These are phyloP conservation scores for Hippoglossus stenolepis DNA, from an alignment of 2,113 vertebrate genomes.

Conservation along the genomic window DNA sequence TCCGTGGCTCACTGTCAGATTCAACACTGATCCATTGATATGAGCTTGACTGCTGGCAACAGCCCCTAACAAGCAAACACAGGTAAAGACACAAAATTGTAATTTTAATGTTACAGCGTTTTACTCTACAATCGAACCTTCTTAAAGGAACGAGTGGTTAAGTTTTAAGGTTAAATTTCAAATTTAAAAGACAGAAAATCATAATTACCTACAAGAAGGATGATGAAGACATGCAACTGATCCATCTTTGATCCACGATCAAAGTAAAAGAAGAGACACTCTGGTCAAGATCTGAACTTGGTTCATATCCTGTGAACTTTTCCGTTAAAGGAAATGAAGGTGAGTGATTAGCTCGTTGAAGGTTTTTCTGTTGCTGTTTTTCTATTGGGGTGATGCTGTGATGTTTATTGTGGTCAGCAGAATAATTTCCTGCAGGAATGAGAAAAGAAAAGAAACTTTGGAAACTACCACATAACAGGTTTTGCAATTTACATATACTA, in stretches of 20 bases:
- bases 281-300: background rate
- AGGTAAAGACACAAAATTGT: too few species aligned
- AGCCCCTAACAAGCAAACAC: conserved; percentile 31
- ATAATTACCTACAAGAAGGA: conserved; percentile 26
- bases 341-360: conserved; percentile 26
- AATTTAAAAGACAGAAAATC: background rate
- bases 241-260: conserved; percentile 21
- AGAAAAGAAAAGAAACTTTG: too few species aligned
- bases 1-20: background rate
- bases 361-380: background rate
- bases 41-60: background rate
- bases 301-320: background rate
- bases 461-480: too few species aligned
- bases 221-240: background rate
- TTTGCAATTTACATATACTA: too few species aligned
- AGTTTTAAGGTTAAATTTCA: background rate
- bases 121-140: too few species aligned
- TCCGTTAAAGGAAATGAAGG: conserved; percentile 1
- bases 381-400: background rate
- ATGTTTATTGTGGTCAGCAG: too few species aligned
- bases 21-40: conserved; percentile 6
- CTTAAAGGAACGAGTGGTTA: too few species aligned
- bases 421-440: too few species aligned
- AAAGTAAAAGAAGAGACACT: background rate
- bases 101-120: background rate